Conservation (phyloP, 1,140 invertebrate species). For the Hetaerina americana region DNA sequence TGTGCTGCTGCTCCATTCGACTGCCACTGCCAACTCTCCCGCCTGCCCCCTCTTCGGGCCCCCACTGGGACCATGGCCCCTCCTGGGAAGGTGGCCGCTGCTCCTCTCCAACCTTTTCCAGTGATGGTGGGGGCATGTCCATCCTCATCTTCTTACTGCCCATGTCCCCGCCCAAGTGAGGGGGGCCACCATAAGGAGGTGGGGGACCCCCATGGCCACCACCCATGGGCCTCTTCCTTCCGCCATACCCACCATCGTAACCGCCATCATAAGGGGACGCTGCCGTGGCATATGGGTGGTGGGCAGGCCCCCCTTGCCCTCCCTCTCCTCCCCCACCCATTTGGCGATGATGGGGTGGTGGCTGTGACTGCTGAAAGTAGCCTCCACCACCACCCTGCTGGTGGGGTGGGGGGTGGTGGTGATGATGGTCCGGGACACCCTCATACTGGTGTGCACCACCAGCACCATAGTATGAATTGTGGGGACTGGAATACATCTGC, state of each 20-base stretch:
- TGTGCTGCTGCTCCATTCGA: too few species aligned
- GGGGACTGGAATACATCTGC: background rate
- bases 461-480: background rate
- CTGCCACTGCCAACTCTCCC: background rate
- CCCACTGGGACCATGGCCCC: background rate
- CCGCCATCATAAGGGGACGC: too few species aligned
- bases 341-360: too few species aligned
- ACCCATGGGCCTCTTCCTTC: background rate
- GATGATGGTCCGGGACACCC: background rate
- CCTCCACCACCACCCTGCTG: background rate
- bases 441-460: background rate
- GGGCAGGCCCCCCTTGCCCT: too few species aligned
- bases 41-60: background rate
- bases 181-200: background rate
- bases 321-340: too few species aligned
- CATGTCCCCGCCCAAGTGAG: background rate
- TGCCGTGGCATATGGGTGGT: background rate
- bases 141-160: background rate
- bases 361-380: too few species aligned
- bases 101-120: background rate
- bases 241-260: background rate
- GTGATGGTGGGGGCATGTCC: background rate
- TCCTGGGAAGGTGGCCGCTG: background rate
- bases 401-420: too few species aligned
- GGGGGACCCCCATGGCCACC: background rate